Percentiles rank a stretch among this genome's conserved stretches.
These are phyloP conservation scores for Brachypteracias leptosomus DNA, from an alignment of 2,113 vertebrate species.

Conservation along the genomic window DNA sequence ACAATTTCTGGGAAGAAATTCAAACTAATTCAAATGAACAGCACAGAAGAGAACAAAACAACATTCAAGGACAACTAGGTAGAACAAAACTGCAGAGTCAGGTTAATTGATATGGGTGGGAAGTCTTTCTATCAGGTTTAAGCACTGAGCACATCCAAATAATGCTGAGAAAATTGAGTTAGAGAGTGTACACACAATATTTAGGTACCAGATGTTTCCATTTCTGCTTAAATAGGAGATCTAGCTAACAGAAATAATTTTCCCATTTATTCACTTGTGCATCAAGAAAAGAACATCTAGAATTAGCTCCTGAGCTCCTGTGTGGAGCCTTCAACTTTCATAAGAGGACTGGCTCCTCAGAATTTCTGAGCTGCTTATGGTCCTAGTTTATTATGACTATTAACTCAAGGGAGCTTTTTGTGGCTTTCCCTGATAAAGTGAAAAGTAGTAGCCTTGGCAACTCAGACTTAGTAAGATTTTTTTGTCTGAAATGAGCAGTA, in stretches of 20 bases:
- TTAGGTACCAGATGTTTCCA: constrained; percentile 57
- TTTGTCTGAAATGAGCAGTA: neutral
- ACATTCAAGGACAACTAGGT: constrained; percentile 59
- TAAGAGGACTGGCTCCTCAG: neutral
- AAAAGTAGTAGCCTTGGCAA: neutral
- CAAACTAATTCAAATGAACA: constrained; percentile 45
- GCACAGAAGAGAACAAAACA: constrained; percentile 9
- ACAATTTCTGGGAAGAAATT: constrained; percentile 53
- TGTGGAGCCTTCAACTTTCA: constrained; percentile 22
- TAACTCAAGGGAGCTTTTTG: neutral
- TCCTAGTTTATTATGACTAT: constrained; percentile 10
- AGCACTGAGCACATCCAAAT: constrained; percentile 62
- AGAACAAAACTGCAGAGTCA: constrained; percentile 53
- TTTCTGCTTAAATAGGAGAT: constrained; percentile 66
- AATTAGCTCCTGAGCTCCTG: constrained; percentile 54
- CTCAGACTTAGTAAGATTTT: neutral
- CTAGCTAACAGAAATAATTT: constrained; percentile 67
- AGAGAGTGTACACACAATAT: constrained; percentile 52
- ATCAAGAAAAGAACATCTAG: constrained; percentile 65
- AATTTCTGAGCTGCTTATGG: constrained; percentile 9
- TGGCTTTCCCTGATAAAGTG: neutral
- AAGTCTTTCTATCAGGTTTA: constrained; percentile 64
- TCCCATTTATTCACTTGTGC: constrained; percentile 62
- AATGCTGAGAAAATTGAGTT: constrained; percentile 73
- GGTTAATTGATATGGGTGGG: constrained; percentile 68